Conservation (phyloP, 2,113 vertebrate species). For the Prunella himalayana region DNA sequence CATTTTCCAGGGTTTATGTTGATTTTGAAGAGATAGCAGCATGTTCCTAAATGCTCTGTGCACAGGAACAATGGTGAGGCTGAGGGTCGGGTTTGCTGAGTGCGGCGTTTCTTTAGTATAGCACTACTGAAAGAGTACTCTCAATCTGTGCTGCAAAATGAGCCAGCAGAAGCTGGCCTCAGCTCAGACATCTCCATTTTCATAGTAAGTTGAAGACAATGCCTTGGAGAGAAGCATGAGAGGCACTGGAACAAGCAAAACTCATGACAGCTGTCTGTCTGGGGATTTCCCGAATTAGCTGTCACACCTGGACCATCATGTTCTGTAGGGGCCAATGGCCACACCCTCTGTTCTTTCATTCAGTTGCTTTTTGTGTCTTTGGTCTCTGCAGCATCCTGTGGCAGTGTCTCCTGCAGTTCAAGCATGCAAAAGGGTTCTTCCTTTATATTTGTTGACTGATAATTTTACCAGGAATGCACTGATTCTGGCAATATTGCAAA, state of each 20-base stretch:
- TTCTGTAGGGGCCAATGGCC: not conserved
- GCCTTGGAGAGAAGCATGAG: not conserved
- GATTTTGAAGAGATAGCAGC: not conserved
- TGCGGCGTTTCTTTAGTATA: not conserved
- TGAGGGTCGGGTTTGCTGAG: not conserved
- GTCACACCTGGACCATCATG: not conserved
- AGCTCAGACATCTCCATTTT: not conserved
- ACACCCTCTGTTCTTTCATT: not conserved
- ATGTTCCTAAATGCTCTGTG: not conserved
- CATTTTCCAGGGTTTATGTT: not conserved
- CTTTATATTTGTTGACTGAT: not conserved
- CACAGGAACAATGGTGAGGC: not conserved
- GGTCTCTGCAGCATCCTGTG: not conserved
- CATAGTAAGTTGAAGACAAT: not conserved
- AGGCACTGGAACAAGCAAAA: not conserved
- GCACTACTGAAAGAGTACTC: not conserved
- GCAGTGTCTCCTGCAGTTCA: not conserved
- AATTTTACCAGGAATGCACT: not conserved
- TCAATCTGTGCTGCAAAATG: not conserved
- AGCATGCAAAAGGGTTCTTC: not conserved
- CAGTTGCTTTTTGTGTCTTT: not conserved
- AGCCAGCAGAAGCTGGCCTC: not conserved
- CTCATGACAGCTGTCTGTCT: not conserved
- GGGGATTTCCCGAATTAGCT: fast-evolving
- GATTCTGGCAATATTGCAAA: not conserved